Evolutionary conservation across 2,888 invertebrate species (phyloP).

Genomic region (Agrilus mali): DNA sequence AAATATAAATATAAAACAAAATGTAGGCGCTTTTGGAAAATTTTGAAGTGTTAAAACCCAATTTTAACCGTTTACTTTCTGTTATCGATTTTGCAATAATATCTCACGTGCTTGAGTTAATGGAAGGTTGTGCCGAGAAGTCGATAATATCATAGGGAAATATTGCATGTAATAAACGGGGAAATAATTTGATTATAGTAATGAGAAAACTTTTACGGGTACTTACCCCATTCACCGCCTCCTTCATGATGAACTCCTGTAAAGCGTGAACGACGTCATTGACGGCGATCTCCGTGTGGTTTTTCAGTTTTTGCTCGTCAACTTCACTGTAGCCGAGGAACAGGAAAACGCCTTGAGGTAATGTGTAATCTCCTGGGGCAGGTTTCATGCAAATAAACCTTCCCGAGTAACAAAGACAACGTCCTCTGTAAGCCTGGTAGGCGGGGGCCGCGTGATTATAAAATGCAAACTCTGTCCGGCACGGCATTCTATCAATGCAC

Average conservation of each 20-base stretch:
- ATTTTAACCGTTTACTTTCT: too few species aligned
- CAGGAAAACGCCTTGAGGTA: conserved; percentile 76
- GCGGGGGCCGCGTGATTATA: conserved; percentile 85
- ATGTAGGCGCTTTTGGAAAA: too few species aligned
- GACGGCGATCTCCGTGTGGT: conserved; percentile 72
- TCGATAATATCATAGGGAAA: not conserved
- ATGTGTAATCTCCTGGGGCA: conserved; percentile 58
- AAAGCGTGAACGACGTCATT: conserved; percentile 73
- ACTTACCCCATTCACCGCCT: conserved; percentile 58
- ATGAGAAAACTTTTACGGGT: not conserved
- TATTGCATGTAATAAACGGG: not conserved
- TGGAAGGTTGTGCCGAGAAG: too few species aligned
- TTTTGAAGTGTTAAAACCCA: too few species aligned
- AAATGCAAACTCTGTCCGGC: conserved; percentile 77
- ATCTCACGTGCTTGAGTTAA: too few species aligned
- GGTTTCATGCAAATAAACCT: conserved; percentile 89
- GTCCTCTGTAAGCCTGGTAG: conserved; percentile 78
- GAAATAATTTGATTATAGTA: not conserved
- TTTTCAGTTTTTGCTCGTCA: conserved; percentile 67
- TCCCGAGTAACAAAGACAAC: conserved; percentile 84
- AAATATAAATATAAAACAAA: too few species aligned
- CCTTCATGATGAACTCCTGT: conserved; percentile 63
- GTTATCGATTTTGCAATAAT: too few species aligned
- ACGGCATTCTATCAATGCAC: conserved; percentile 76
- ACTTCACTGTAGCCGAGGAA: conserved; percentile 81